These are phyloP conservation scores for Terebella lapidaria DNA, from an alignment of 2,888 invertebrate species.

Conservation along the genomic window DNA sequence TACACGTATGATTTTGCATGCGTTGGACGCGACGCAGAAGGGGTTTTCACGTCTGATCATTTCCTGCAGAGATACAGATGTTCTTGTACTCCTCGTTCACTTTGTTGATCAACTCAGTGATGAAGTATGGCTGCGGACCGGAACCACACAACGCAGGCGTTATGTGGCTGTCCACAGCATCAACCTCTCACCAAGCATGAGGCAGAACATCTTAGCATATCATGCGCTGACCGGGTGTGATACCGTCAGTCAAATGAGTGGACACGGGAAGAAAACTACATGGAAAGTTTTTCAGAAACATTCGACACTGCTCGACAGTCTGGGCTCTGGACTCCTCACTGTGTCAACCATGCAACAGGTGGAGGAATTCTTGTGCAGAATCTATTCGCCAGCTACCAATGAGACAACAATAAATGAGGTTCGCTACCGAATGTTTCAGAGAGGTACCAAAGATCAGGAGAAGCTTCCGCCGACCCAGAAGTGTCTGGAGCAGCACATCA, in stretches of 20 bases:
- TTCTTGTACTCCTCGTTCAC: not conserved
- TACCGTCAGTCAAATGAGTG: not conserved
- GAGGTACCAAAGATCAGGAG: too few species aligned
- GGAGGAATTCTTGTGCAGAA: not conserved
- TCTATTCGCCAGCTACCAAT: not conserved
- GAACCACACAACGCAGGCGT: too few species aligned
- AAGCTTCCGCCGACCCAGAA: not conserved
- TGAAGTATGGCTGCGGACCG: not conserved
- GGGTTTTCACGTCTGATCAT: not conserved
- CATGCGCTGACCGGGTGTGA: not conserved
- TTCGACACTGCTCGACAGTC: not conserved
- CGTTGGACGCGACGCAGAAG: not conserved
- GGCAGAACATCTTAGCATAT: not conserved
- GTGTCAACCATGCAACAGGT: not conserved
- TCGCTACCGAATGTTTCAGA: too few species aligned
- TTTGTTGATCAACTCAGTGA: not conserved
- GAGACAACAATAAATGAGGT: too few species aligned
- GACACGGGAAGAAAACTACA: not conserved
- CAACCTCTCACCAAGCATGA: too few species aligned
- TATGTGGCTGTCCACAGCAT: too few species aligned
- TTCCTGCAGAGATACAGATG: not conserved
- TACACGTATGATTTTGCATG: too few species aligned
- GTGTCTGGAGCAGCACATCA: not conserved
- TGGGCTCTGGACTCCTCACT: not conserved
- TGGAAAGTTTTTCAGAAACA: not conserved